phyloP scores from a whole-genome alignment of 2,797 vertebrate genomes.

The Ataeniobius toweri region DNA sequence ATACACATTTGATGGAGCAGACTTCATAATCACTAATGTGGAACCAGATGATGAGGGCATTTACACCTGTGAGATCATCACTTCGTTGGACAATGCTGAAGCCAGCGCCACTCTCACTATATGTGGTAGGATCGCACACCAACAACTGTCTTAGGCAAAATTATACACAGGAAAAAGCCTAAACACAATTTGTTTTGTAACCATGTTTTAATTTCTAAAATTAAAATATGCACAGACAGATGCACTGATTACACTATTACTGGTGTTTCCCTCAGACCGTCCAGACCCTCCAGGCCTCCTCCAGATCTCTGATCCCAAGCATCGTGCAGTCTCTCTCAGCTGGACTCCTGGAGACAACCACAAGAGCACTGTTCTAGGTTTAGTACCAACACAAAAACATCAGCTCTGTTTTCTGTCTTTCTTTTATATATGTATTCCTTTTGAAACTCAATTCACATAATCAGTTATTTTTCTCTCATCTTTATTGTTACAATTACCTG shows the following conservation, averaged over 20 bases:
- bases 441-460: not conserved
- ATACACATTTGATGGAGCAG: slow-evolving; percentile 81
- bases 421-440: not conserved
- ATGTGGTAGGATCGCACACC: slow-evolving; percentile 79
- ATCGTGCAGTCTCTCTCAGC: slow-evolving; percentile 68
- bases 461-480: not conserved
- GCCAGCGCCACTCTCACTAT: slow-evolving; percentile 83
- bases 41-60: slow-evolving; percentile 82
- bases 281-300: slow-evolving; percentile 77
- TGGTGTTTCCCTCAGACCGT: slow-evolving; percentile 66
- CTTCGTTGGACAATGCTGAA: slow-evolving; percentile 82
- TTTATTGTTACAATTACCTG: not conserved
- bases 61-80: slow-evolving; percentile 87
- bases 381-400: slow-evolving; percentile 18
- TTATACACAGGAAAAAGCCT: not conserved
- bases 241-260: not conserved
- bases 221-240: not conserved
- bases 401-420: not conserved
- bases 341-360: slow-evolving; percentile 83
- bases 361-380: slow-evolving; percentile 80
- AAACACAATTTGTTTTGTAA: not conserved
- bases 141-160: not conserved
- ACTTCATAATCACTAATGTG: slow-evolving; percentile 80
- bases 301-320: slow-evolving; percentile 64
- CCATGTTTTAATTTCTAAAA: not conserved